A percentile compares a stretch with the other conserved stretches of the same genome.
These are phyloP conservation scores for Brachirus orientalis DNA, from an alignment of 2,113 vertebrate genomes.

Conservation along the genomic window DNA sequence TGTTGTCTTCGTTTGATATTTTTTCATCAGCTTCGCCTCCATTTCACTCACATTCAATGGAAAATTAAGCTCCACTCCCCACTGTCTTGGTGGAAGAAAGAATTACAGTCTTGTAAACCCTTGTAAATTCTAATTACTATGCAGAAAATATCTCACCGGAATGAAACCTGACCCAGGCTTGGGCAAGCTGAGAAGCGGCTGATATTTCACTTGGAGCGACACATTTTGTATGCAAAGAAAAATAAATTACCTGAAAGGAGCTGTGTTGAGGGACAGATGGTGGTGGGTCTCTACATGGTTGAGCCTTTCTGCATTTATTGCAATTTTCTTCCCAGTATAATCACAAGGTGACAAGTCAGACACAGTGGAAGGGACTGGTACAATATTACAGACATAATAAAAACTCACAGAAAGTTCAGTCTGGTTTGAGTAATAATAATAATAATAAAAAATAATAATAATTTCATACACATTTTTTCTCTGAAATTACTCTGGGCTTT, in stretches of 20 bases:
- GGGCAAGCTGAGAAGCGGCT: conserved; percentile 25
- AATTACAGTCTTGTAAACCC: conserved; percentile 13
- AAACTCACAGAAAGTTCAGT: conserved; percentile 17
- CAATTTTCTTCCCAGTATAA: conserved; percentile 53
- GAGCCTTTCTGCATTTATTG: conserved; percentile 55
- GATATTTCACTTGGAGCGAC: conserved; percentile 53
- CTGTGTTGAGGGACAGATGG: background rate
- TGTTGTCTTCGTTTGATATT: conserved; percentile 14
- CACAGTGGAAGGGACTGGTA: conserved; percentile 20
- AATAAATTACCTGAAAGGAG: conserved; percentile 65
- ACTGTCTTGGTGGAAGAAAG: conserved; percentile 32
- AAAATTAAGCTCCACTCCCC: conserved; percentile 39
- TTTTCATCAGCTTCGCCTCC: conserved; percentile 15
- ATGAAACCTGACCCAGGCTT: conserved; percentile 32
- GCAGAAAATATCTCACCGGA: conserved; percentile 38
- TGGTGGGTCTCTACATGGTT: conserved; percentile 16
- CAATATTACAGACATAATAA: conserved; percentile 47
- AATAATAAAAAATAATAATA: background rate
- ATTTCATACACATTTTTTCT: background rate
- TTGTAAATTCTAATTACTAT: conserved; percentile 51
- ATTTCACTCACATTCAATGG: conserved; percentile 39
- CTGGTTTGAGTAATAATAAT: conserved; percentile 11
- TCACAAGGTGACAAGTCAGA: conserved; percentile 52
- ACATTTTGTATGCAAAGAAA: conserved; percentile 68
- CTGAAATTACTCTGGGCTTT: background rate